Evolutionary conservation across 1,140 invertebrate genomes (phyloP).

Genomic region (Zaprionus capensis): DNA sequence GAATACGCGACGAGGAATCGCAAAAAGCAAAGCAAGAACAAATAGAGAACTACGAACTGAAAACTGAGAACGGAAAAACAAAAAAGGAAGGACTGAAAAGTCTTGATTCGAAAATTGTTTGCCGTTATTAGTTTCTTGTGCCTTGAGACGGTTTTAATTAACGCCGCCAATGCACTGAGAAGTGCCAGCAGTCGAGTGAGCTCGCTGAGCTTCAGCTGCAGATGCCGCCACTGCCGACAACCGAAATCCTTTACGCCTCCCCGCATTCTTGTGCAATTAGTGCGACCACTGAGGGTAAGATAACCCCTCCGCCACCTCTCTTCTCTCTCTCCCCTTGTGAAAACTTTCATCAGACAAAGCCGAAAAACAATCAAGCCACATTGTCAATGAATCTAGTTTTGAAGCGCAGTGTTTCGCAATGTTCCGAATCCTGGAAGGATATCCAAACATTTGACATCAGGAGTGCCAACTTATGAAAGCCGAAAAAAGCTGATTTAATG

Average conservation of each 20-base stretch:
- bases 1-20: conserved; percentile 22
- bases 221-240: conserved; percentile 10
- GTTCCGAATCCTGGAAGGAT: background rate
- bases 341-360: conserved; percentile 46
- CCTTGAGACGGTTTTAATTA: conserved; percentile 52
- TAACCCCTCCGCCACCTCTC: conserved; percentile 12
- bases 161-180: conserved; percentile 43
- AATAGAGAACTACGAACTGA: background rate
- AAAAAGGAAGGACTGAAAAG: conserved; percentile 23
- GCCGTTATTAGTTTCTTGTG: conserved; percentile 50
- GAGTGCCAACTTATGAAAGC: too few species aligned
- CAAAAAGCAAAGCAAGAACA: background rate
- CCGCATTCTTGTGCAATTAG: conserved; percentile 49
- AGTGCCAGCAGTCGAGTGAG: conserved; percentile 21
- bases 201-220: conserved; percentile 4
- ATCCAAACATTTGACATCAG: background rate
- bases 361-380: conserved; percentile 37
- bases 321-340: background rate
- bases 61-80: background rate
- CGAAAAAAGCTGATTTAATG: too few species aligned
- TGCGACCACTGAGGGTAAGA: conserved; percentile 33
- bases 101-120: conserved; percentile 50
- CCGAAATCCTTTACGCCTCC: conserved; percentile 43
- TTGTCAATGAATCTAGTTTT: conserved; percentile 21
- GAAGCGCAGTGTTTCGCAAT: conserved; percentile 12